Evolutionary conservation across 2,888 invertebrate species (phyloP).

Genomic region (Tridacna gigas): DNA sequence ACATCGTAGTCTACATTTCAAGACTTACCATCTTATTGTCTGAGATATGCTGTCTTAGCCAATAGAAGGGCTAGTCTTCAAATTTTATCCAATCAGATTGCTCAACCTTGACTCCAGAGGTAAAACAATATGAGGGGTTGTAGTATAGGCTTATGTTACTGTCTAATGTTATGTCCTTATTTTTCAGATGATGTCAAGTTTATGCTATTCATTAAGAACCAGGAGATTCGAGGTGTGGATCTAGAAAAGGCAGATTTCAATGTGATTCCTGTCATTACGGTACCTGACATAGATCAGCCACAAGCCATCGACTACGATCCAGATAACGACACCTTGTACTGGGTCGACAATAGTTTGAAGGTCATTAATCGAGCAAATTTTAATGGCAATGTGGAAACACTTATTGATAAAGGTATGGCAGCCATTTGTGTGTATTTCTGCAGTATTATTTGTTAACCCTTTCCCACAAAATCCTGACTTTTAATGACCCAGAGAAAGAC

Average conservation of each 20-base stretch:
- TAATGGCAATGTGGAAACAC: constrained; percentile 88
- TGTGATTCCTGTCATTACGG: constrained; percentile 92
- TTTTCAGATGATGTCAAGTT: constrained; percentile 91
- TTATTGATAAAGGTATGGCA: constrained; percentile 89
- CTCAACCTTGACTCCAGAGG: too few species aligned
- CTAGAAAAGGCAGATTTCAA: constrained; percentile 90
- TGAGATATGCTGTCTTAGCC: too few species aligned
- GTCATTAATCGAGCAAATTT: constrained; percentile 90
- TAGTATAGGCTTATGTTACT: too few species aligned
- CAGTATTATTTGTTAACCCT: background rate
- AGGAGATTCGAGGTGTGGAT: constrained; percentile 92
- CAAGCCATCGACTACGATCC: constrained; percentile 90
- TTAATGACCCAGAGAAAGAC: too few species aligned
- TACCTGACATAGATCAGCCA: constrained; percentile 90
- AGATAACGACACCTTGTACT: constrained; percentile 87
- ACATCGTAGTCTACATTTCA: too few species aligned
- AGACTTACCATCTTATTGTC: too few species aligned
- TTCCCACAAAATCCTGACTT: too few species aligned
- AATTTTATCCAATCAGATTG: too few species aligned
- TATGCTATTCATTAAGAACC: constrained; percentile 89
- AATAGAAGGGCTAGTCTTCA: too few species aligned
- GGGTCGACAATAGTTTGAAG: constrained; percentile 90
- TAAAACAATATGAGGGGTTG: too few species aligned
- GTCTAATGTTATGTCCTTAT: background rate
- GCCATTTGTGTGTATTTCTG: background rate